Conservation (phyloP, 1,140 invertebrate species). For the Artemia franciscana region DNA sequence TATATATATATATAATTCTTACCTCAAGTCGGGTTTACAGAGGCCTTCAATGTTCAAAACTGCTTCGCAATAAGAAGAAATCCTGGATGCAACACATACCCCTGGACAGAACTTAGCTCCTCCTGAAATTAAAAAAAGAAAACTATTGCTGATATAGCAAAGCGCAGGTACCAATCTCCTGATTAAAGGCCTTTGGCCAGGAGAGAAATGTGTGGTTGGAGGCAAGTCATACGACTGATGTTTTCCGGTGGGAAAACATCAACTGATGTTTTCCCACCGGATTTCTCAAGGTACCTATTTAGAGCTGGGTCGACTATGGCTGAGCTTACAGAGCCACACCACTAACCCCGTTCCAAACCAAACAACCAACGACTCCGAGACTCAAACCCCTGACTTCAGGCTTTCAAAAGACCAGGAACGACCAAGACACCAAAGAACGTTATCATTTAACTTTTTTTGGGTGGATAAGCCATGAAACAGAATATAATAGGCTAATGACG, state of each 20-base stretch:
- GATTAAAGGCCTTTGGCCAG: not conserved
- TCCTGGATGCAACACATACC: slow-evolving; percentile 51
- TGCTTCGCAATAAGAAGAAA: slow-evolving; percentile 60
- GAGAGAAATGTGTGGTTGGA: no score
- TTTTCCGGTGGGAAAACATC: slow-evolving; percentile 1
- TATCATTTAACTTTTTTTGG: slow-evolving; percentile 3
- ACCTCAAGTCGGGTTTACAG: slow-evolving; percentile 40
- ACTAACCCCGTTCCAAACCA: no score
- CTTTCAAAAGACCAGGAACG: slow-evolving; percentile 11
- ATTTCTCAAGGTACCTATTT: no score
- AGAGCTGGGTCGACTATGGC: no score
- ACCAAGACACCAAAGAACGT: not conserved
- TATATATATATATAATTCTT: no score
- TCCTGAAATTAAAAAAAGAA: slow-evolving; percentile 6
- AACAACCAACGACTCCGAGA: no score
- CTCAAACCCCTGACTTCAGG: no score
- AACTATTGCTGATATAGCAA: not conserved
- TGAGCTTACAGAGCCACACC: no score
- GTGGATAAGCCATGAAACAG: no score
- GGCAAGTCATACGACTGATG: not conserved
- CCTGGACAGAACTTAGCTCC: slow-evolving; percentile 39
- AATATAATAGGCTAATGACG: no score
- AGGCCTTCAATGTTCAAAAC: slow-evolving; percentile 39
- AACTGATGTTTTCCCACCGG: no score
- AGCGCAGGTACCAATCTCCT: not conserved